Evolutionary conservation across 2,113 vertebrate species (phyloP).

Genomic region (Phaethon lepturus): DNA sequence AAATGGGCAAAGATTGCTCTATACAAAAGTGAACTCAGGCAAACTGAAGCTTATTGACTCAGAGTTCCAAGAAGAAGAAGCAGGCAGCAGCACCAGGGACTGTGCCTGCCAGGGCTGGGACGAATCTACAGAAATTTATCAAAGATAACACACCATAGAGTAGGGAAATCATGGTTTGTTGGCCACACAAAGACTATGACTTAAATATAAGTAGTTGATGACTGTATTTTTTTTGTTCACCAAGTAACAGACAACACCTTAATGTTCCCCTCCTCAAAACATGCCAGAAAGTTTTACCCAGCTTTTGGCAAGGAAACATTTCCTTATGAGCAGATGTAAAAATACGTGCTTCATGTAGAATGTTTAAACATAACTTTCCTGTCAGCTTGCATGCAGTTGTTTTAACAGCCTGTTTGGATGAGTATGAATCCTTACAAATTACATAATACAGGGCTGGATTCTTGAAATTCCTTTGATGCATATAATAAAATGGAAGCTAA

Average conservation of each 20-base stretch:
- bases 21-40: background rate
- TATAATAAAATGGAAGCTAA: background rate
- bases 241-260: background rate
- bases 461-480: background rate
- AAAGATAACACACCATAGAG: background rate
- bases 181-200: background rate
- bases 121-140: background rate
- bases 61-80: background rate
- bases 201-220: background rate
- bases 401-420: background rate
- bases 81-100: background rate
- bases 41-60: background rate
- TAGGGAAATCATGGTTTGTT: background rate
- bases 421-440: background rate
- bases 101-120: background rate
- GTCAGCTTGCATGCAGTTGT: background rate
- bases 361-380: background rate
- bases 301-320: background rate
- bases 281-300: background rate
- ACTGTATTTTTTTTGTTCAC: background rate
- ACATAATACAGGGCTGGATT: background rate
- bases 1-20: background rate
- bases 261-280: background rate
- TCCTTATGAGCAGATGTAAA: background rate
- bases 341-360: background rate